Percentiles rank a stretch among this genome's conserved stretches.
Evolutionary conservation across 1,140 invertebrate genomes (phyloP).

Genomic region (Ips typographus): DNA sequence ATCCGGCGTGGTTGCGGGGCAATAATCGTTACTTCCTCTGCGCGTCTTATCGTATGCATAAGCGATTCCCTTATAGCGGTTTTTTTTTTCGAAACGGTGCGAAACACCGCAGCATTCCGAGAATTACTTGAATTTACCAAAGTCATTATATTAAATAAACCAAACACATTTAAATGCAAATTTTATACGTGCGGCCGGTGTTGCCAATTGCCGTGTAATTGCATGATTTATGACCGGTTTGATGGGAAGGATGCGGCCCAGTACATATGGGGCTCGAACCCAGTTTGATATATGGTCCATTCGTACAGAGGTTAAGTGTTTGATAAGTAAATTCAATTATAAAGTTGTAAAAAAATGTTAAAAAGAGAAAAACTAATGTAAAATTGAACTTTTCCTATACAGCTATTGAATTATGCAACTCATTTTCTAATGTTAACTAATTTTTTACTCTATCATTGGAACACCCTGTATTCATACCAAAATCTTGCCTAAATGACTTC

Average conservation of each 20-base stretch:
- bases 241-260: background rate
- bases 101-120: constrained; percentile 5
- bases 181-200: constrained; percentile 6
- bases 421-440: too few relatives aligned
- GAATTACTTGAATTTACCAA: constrained; percentile 14
- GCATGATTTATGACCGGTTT: constrained; percentile 1
- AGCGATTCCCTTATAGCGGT: constrained; percentile 4
- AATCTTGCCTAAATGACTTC: too few relatives aligned
- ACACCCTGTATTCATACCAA: too few relatives aligned
- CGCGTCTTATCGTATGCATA: constrained; percentile 10
- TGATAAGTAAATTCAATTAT: too few relatives aligned
- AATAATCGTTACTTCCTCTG: constrained; percentile 9
- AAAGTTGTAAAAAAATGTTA: too few relatives aligned
- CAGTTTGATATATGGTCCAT: too few relatives aligned
- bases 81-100: constrained; percentile 4
- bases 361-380: too few relatives aligned
- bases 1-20: constrained; percentile 1
- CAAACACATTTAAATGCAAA: constrained; percentile 16
- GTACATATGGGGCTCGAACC: too few relatives aligned
- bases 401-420: too few relatives aligned
- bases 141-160: constrained; percentile 18
- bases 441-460: too few relatives aligned
- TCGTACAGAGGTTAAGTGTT: too few relatives aligned
- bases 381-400: too few relatives aligned
- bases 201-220: constrained; percentile 11